Base-by-base conservation (phyloP, 2,113 vertebrate species). In the Microcebus tavaratra region DNA sequence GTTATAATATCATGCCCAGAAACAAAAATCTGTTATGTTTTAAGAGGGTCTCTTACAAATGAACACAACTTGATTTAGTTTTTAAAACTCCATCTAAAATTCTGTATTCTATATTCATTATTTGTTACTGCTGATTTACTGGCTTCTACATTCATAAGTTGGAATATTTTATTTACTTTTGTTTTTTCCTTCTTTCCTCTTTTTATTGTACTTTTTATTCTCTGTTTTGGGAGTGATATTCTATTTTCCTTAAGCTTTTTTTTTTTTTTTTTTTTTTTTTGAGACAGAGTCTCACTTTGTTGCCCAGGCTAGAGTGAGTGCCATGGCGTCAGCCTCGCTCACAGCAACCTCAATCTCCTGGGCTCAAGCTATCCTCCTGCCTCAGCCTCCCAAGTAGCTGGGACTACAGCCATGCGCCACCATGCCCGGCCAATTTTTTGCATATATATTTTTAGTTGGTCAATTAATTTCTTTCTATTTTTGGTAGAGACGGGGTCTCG, bases 181-280 rank as follows among this genome's bases (percentile, higher is more conserved):
- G 39, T 50, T 61, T 85, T 82, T 21, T 39, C 8, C 48, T n/a
- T 80, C 39, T 85, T 80, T 68, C 57, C 15, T 79, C 27, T 96
- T 92, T 39, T 4, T 29, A 59, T 4, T 75, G 12, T 61, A 76
- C n/a, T 3, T n/a, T 68, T 78, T 25, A 45, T 80, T 79, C 48
- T 65, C 25, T 92, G 34, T 55, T 55, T 25, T 75, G 18, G 72
- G 21, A 92, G 8, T 53, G 87, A 84, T 4, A 88, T 39, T 61
- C 27, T 79, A 18, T 13, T 82, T 94, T 90, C 59, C n/a, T 81
- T 89, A 90, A n/a, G 61, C 25, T 85, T 92, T 90, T 80, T n/a
- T n/a, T n/a, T n/a, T n/a, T n/a, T n/a, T n/a, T n/a, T n/a, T n/a
- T n/a, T n/a, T n/a, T n/a, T n/a, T n/a, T n/a, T n/a, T n/a, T n/a